These are phyloP conservation scores for Oryzaephilus surinamensis DNA, from an alignment of 1,140 invertebrate species.

Conservation along the genomic window DNA sequence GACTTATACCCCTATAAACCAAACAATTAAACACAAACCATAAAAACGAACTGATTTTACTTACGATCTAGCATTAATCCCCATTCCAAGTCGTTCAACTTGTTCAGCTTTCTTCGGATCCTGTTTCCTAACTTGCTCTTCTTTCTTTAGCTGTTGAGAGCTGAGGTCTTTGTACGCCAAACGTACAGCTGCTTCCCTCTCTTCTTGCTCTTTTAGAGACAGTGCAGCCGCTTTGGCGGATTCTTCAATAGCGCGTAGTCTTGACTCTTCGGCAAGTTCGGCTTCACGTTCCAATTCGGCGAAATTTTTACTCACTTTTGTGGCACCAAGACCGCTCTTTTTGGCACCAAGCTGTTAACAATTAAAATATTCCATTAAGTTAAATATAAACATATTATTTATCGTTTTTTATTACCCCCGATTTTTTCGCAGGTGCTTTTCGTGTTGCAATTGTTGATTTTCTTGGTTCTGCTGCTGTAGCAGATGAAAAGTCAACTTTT, in stretches of 20 bases:
- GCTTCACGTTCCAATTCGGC: constrained; percentile 90
- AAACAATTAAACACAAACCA: constrained; percentile 10
- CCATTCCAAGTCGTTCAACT: constrained; percentile 91
- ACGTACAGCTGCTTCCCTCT: constrained; percentile 63
- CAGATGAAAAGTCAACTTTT: constrained; percentile 35
- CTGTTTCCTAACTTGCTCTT: constrained; percentile 60
- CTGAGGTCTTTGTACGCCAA: constrained; percentile 83
- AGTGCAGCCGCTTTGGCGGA: constrained; percentile 34
- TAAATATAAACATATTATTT: not conserved
- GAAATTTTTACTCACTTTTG: constrained; percentile 89
- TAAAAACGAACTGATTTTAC: constrained; percentile 7
- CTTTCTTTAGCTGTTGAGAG: constrained; percentile 64
- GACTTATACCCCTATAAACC: constrained; percentile 65
- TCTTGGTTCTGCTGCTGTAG: constrained; percentile 38
- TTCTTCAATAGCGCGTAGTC: constrained; percentile 48
- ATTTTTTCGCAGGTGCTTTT: constrained; percentile 52
- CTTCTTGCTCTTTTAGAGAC: constrained; percentile 43
- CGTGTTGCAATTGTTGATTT: constrained; percentile 63
- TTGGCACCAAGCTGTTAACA: constrained; percentile 63
- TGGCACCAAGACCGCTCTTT: constrained; percentile 89
- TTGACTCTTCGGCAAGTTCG: constrained; percentile 65
- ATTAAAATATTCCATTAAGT: not conserved
- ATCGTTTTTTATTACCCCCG: constrained; percentile 43
- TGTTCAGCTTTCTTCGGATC: constrained; percentile 85
- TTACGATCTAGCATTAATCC: constrained; percentile 52